A percentile compares a stretch with the other conserved stretches of the same genome.
phyloP scores from a whole-genome alignment of 1,140 invertebrate genomes.

The Drosophila bocqueti region DNA sequence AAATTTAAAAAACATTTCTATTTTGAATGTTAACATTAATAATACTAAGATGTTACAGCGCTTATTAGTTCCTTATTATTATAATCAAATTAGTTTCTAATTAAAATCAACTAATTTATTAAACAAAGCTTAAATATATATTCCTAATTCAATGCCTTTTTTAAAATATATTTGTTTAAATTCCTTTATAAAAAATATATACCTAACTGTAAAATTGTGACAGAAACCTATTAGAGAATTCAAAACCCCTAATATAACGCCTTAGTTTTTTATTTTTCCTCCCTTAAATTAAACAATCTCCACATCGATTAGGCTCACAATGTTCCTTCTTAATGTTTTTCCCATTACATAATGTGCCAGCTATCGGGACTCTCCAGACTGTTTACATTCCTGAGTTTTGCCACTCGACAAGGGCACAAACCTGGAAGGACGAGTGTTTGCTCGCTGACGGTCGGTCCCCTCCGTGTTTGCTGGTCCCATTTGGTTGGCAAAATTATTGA shows the following conservation, averaged over 20 bases:
- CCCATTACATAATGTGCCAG: slow-evolving; percentile 14
- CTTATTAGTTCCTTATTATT: too few relatives aligned
- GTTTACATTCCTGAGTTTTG: slow-evolving; percentile 34
- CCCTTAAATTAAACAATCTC: not conserved
- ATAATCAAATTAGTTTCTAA: too few relatives aligned
- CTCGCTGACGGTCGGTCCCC: slow-evolving; percentile 5
- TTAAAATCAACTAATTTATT: too few relatives aligned
- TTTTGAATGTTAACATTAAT: too few relatives aligned
- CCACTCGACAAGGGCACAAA: slow-evolving; percentile 23
- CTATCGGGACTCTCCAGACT: slow-evolving; percentile 33
- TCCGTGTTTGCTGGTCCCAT: slow-evolving; percentile 25
- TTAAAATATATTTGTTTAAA: too few relatives aligned
- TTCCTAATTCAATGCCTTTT: too few relatives aligned
- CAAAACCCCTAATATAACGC: not conserved
- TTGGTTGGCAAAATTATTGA: slow-evolving; percentile 62
- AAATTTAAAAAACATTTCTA: not conserved
- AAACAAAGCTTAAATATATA: too few relatives aligned
- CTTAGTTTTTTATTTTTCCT: too few relatives aligned
- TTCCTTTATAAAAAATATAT: too few relatives aligned
- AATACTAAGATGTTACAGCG: too few relatives aligned
- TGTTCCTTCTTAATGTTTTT: slow-evolving; percentile 13
- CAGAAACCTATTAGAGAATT: not conserved
- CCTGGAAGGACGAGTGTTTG: slow-evolving; percentile 14
- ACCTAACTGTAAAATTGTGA: not conserved
- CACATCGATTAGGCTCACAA: not conserved